Conservation (phyloP, 2,797 vertebrate genomes). For the Amniataba percoides region DNA sequence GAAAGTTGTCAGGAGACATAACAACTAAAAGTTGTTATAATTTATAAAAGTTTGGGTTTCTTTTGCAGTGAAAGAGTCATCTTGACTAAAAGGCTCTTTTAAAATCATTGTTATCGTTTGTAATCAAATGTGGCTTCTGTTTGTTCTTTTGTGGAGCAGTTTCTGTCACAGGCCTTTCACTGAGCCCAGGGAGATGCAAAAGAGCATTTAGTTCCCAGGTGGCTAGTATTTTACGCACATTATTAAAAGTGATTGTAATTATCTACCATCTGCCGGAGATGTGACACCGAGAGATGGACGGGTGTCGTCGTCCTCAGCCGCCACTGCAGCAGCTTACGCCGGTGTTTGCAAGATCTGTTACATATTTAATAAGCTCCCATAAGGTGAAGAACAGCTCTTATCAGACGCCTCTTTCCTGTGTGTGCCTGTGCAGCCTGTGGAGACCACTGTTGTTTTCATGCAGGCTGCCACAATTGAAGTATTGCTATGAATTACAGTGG, state of each 20-base stretch:
- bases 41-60: not conserved
- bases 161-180: conserved; percentile 37
- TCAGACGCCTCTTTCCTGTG: conserved; percentile 11
- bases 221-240: conserved; percentile 63
- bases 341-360: conserved; percentile 39
- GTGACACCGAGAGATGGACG: conserved; percentile 37
- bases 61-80: not conserved
- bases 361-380: conserved; percentile 64
- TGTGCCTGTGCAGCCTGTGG: conserved; percentile 5
- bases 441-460: conserved; percentile 1
- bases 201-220: conserved; percentile 39
- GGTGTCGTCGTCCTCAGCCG: not conserved
- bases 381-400: conserved; percentile 25
- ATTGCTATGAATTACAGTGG: conserved; percentile 44
- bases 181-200: conserved; percentile 35
- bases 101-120: conserved; percentile 22
- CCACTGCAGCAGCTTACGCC: conserved; percentile 18
- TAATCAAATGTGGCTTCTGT: conserved; percentile 6
- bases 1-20: not conserved
- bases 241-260: conserved; percentile 71
- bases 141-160: conserved; percentile 27
- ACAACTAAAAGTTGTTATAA: not conserved
- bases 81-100: not conserved
- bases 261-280: conserved; percentile 56
- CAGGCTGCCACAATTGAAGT: conserved; percentile 24